A percentile compares a stretch with the other conserved stretches of the same genome.
Conservation (phyloP, 2,888 invertebrate genomes). For the Dynastes hyllus region DNA sequence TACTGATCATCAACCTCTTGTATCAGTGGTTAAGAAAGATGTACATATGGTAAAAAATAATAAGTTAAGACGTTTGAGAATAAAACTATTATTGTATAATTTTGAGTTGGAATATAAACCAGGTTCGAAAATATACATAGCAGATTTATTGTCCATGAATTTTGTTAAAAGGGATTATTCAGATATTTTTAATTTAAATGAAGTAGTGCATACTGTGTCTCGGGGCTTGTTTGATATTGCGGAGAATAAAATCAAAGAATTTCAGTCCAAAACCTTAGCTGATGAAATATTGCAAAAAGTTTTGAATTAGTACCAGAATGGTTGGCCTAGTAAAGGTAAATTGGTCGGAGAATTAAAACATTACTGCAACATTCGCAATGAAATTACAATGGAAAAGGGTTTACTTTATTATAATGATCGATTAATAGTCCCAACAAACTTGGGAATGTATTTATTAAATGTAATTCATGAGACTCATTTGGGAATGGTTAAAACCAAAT, state of each 20-base stretch:
- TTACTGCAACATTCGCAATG: not conserved
- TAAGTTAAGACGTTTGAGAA: conserved; percentile 11
- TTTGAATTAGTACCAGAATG: not conserved
- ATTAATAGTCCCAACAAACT: not conserved
- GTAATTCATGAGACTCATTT: not conserved
- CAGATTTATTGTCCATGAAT: conserved; percentile 15
- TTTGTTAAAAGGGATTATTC: conserved; percentile 1
- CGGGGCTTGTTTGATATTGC: not conserved
- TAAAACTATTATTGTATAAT: conserved; percentile 26
- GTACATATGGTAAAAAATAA: conserved; percentile 7
- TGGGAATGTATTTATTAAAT: not conserved
- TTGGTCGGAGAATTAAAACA: not conserved
- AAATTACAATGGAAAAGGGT: not conserved
- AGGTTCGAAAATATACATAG: not conserved
- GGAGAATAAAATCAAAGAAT: not conserved
- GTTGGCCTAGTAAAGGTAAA: not conserved
- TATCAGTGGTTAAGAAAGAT: not conserved
- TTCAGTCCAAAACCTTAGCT: not conserved
- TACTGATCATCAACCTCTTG: conserved; percentile 54
- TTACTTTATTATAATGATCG: not conserved
- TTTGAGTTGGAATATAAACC: not conserved
- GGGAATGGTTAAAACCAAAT: not conserved
- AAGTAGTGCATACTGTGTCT: conserved; percentile 13
- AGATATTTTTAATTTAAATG: conserved; percentile 4
- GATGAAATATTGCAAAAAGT: not conserved